A percentile compares a stretch with the other conserved stretches of the same genome.
Evolutionary conservation across 1,140 invertebrate species (phyloP).

Genomic region (Neodiprion fabricii): DNA sequence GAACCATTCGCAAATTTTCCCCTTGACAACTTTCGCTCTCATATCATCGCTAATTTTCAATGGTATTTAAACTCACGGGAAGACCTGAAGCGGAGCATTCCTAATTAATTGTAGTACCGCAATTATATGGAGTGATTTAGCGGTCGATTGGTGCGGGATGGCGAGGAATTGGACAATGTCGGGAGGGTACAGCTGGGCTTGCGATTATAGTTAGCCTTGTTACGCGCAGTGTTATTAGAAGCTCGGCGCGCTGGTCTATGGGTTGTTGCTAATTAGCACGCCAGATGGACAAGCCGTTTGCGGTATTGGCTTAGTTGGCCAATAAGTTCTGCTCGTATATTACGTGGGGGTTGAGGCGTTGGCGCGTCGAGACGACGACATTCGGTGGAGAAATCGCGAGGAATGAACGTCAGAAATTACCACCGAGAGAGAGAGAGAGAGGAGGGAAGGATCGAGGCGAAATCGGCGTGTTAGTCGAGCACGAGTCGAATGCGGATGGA

Average conservation of each 20-base stretch:
- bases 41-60: background rate
- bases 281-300: slow-evolving; percentile 18
- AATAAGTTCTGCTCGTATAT: slow-evolving; percentile 13
- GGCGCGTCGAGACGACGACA: background rate
- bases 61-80: background rate
- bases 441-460: background rate
- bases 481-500: background rate
- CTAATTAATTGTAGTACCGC: background rate
- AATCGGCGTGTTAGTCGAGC: background rate
- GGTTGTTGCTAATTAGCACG: slow-evolving; percentile 42
- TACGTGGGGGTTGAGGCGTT: background rate
- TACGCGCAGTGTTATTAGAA: slow-evolving; percentile 27
- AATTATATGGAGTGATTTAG: background rate
- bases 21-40: background rate
- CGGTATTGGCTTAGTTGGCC: slow-evolving; percentile 13
- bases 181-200: background rate
- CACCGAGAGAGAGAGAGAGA: background rate
- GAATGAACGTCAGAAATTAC: slow-evolving; percentile 1
- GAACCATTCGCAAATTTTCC: slow-evolving; percentile 27
- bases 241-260: slow-evolving; percentile 10
- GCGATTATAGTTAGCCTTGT: background rate
- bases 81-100: background rate
- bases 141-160: background rate
- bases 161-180: too few relatives aligned
- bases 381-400: background rate